Percentiles rank a stretch among this genome's conserved stretches.
Conservation (phyloP, 2,888 invertebrate species). For the Nemurella pictetii region DNA sequence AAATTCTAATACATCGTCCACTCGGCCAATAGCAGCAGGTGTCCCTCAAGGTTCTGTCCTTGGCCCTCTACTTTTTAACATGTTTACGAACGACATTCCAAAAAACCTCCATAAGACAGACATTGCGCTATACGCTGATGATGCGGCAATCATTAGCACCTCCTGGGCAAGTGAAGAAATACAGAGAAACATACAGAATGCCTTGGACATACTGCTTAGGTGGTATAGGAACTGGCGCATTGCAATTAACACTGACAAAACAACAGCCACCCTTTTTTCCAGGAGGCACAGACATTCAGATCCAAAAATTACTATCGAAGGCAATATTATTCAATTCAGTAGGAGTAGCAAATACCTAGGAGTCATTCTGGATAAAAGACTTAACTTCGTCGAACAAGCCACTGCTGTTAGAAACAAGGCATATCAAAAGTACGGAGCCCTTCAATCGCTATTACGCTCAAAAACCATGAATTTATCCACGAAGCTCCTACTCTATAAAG, state of each 20-base stretch:
- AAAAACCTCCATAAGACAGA: background rate
- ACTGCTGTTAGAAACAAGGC: background rate
- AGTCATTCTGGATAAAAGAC: conserved; percentile 6
- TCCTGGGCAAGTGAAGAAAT: background rate
- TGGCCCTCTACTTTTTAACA: conserved; percentile 21
- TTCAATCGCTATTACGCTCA: background rate
- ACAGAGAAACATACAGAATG: background rate
- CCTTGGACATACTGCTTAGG: background rate
- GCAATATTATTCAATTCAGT: background rate
- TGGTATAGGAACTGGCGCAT: conserved; percentile 26
- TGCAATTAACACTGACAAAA: background rate
- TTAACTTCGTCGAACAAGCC: conserved; percentile 12
- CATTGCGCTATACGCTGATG: conserved; percentile 7
- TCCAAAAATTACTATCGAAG: background rate
- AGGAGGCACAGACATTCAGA: background rate
- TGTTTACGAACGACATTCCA: conserved; percentile 30
- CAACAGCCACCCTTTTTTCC: conserved; percentile 7
- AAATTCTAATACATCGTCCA: background rate
- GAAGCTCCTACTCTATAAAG: background rate
- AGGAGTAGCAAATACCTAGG: background rate
- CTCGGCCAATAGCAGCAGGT: background rate
- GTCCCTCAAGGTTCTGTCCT: conserved; percentile 32
- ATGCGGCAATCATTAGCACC: background rate
- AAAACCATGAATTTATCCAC: background rate
- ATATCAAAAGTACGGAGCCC: background rate